Percentiles rank a stretch among this genome's conserved stretches.
These are phyloP conservation scores for Heterohyrax brucei DNA, from an alignment of 2,797 vertebrate species.

Conservation along the genomic window DNA sequence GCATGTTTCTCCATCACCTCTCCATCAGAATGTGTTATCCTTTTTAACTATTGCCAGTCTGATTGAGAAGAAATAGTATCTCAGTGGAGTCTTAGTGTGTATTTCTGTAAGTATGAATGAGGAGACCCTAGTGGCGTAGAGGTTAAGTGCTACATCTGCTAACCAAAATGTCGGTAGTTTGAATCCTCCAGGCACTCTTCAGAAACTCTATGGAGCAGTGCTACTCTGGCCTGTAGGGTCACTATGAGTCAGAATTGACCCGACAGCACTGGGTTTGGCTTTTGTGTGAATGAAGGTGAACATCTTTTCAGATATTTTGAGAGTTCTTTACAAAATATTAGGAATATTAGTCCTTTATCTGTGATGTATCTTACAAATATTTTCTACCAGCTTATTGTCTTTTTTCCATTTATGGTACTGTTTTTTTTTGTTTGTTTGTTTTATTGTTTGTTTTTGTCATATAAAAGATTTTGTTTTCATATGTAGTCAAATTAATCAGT, in stretches of 20 bases:
- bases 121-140: too few relatives aligned
- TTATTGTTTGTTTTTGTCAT: background rate
- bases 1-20: background rate
- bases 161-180: too few relatives aligned
- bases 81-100: background rate
- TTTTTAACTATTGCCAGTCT: background rate
- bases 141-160: too few relatives aligned
- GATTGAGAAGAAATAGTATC: background rate
- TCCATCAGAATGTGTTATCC: background rate
- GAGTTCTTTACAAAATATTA: background rate
- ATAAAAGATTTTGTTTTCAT: background rate
- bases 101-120: background rate
- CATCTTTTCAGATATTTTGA: background rate
- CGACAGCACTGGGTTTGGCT: too few relatives aligned
- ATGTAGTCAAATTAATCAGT: background rate
- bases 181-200: too few relatives aligned
- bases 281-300: background rate
- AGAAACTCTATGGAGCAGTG: too few relatives aligned
- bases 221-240: too few relatives aligned
- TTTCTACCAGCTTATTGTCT: background rate
- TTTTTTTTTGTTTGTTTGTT: background rate
- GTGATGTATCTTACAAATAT: background rate
- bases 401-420: background rate
- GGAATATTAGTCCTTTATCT: background rate
- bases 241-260: too few relatives aligned